These are phyloP conservation scores for Sanderia malayensis DNA, from an alignment of 30 jellyfish, hydroid and myxozoan genomes.

Conservation along the genomic window DNA sequence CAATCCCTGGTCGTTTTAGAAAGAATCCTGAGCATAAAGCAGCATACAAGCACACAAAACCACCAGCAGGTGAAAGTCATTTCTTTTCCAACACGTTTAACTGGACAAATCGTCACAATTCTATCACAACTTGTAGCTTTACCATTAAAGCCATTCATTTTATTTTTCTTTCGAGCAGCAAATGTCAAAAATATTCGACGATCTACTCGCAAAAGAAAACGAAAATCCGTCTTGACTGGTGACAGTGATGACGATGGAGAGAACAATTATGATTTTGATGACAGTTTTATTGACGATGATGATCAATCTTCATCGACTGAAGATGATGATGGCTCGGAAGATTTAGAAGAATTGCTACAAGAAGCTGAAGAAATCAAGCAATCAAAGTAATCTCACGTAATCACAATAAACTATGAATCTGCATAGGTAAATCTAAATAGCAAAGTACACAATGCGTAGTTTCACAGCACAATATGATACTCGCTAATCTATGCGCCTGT, in stretches of 20 bases:
- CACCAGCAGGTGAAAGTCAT: constrained; percentile 29
- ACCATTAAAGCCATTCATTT: neutral
- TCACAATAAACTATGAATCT: too few species aligned
- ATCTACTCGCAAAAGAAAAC: constrained; percentile 39
- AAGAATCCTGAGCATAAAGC: constrained; percentile 57
- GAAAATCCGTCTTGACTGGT: constrained; percentile 35
- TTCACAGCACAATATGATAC: too few species aligned
- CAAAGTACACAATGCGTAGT: too few species aligned
- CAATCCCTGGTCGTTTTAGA: constrained; percentile 14
- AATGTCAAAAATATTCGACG: neutral
- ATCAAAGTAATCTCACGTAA: neutral
- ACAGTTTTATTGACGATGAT: constrained; percentile 48
- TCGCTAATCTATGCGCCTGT: too few species aligned
- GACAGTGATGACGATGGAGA: constrained; percentile 64
- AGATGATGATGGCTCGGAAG: constrained; percentile 28
- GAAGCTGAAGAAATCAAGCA: constrained; percentile 1
- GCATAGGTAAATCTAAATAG: too few species aligned
- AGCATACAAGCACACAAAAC: constrained; percentile 56
- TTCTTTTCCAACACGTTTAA: too few species aligned
- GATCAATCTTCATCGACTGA: constrained; percentile 39
- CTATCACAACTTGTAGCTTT: neutral
- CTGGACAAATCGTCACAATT: too few species aligned
- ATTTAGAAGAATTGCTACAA: neutral
- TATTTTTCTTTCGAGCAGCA: neutral
- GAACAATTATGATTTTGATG: constrained; percentile 55